Conservation (phyloP, 2,797 vertebrate species). For the Amphiprion clarkii region DNA sequence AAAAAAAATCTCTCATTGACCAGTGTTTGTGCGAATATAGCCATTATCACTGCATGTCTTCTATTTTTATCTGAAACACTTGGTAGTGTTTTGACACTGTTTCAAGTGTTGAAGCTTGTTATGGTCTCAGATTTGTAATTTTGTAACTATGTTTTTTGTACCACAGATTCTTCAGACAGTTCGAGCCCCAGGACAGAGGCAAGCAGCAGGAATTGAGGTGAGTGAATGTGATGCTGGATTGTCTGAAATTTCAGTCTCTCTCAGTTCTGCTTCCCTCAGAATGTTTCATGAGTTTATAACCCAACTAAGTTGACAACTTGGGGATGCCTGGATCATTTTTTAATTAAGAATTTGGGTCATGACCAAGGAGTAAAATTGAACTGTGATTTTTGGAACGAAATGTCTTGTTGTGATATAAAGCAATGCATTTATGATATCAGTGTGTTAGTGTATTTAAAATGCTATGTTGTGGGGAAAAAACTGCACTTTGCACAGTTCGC, state of each 20-base stretch:
- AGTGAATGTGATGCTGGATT: constrained; percentile 22
- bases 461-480: too few relatives aligned
- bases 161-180: constrained; percentile 95
- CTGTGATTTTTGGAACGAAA: neutral
- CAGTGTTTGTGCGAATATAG: too few relatives aligned
- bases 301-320: neutral
- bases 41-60: too few relatives aligned
- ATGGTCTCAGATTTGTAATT: neutral
- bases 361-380: neutral
- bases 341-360: neutral
- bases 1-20: too few relatives aligned
- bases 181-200: constrained; percentile 91
- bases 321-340: neutral
- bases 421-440: too few relatives aligned
- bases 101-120: neutral
- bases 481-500: too few relatives aligned
- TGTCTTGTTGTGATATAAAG: neutral
- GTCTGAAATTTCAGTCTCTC: neutral
- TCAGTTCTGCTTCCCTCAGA: neutral
- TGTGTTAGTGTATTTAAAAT: neutral
- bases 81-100: neutral
- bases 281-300: neutral
- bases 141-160: neutral
- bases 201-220: constrained; percentile 96
- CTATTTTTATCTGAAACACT: too few relatives aligned